phyloP scores from a whole-genome alignment of 2,113 vertebrate species.

The Tetrax tetrax region DNA sequence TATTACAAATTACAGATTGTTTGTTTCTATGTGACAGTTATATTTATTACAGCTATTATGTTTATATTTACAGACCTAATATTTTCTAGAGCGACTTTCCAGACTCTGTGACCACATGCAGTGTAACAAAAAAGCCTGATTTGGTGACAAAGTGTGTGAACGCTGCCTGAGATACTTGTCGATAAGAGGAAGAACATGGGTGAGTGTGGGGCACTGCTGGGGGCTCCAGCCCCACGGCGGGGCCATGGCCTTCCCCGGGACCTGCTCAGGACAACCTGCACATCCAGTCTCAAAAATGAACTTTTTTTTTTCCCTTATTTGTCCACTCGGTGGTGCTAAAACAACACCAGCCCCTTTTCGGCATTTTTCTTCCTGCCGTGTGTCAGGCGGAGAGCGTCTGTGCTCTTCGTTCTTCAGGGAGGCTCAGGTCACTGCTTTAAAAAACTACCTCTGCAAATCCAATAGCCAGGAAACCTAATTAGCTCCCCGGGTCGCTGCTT shows the following conservation, averaged over 20 bases:
- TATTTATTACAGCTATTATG: not conserved
- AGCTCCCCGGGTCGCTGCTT: not conserved
- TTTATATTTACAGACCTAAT: not conserved
- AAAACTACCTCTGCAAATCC: not conserved
- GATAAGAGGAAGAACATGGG: not conserved
- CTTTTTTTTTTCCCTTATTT: not conserved
- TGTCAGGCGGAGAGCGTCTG: not conserved
- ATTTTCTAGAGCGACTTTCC: not conserved
- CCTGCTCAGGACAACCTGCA: accelerated
- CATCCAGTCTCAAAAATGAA: not conserved
- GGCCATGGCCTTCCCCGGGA: not conserved
- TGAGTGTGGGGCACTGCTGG: not conserved
- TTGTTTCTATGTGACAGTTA: not conserved
- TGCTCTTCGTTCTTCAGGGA: accelerated
- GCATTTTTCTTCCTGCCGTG: not conserved
- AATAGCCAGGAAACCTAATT: not conserved
- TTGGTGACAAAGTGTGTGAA: not conserved
- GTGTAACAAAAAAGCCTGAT: not conserved
- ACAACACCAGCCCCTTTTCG: not conserved
- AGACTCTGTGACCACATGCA: not conserved
- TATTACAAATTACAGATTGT: not conserved
- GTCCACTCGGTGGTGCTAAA: slow-evolving; percentile 65
- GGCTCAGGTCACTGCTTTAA: accelerated
- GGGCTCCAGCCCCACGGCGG: not conserved
- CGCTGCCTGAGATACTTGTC: not conserved